A percentile compares a stretch with the other conserved stretches of the same genome.
Evolutionary conservation across 2,888 invertebrate genomes (phyloP).

Genomic region (Lordiphosa andalusiaca): DNA sequence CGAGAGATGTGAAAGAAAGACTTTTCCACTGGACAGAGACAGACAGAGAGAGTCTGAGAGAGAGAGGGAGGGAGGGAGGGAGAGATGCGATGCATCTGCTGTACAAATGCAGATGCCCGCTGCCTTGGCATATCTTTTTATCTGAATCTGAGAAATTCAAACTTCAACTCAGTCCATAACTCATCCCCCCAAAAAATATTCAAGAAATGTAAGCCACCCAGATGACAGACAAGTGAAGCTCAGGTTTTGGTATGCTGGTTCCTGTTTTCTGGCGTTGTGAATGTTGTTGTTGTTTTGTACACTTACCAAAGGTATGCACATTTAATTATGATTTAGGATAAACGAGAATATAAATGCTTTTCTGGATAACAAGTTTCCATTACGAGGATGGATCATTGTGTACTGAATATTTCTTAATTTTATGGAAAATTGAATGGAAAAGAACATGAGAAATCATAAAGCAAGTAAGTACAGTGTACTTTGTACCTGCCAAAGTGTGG

Average conservation of each 20-base stretch:
- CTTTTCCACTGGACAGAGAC: slow-evolving; percentile 49
- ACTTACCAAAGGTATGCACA: slow-evolving; percentile 8
- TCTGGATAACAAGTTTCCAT: too few relatives aligned
- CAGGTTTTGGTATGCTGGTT: slow-evolving; percentile 35
- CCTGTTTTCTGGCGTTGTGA: slow-evolving; percentile 12
- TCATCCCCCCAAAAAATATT: slow-evolving; percentile 41
- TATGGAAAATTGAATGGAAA: too few relatives aligned
- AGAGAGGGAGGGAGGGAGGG: slow-evolving; percentile 1
- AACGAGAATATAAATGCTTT: too few relatives aligned
- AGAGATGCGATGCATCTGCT: slow-evolving; percentile 50
- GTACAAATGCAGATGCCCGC: slow-evolving; percentile 27
- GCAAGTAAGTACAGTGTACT: too few relatives aligned
- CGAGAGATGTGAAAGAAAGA: slow-evolving; percentile 54
- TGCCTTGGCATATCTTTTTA: slow-evolving; percentile 29
- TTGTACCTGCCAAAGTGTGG: too few relatives aligned
- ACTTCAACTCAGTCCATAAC: slow-evolving; percentile 39
- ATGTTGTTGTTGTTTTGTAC: slow-evolving; percentile 4
- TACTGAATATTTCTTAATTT: too few relatives aligned
- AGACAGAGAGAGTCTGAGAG: slow-evolving; percentile 10
- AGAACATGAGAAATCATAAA: too few relatives aligned
- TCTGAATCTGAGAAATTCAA: slow-evolving; percentile 24
- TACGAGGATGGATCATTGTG: too few relatives aligned
- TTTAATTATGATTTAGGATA: not conserved
- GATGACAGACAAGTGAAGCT: slow-evolving; percentile 70
- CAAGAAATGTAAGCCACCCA: slow-evolving; percentile 49